These are phyloP conservation scores for Mesaphorura yosii DNA, from an alignment of 1,140 invertebrate genomes.

Conservation along the genomic window DNA sequence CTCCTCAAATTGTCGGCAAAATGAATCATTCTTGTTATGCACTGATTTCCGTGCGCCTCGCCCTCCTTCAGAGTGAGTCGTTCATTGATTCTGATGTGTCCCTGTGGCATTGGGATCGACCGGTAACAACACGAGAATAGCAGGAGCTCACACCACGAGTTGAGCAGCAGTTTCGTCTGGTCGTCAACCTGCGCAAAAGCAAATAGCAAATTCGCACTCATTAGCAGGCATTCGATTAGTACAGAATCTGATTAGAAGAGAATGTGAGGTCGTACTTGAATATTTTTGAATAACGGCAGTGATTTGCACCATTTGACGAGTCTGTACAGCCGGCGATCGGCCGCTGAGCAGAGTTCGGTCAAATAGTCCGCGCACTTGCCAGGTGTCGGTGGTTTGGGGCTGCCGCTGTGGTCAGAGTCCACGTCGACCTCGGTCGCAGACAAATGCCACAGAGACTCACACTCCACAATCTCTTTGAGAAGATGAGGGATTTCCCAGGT, in stretches of 20 bases:
- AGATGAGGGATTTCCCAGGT: conserved; percentile 32
- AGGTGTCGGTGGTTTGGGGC: conserved; percentile 32
- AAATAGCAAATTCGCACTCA: no score
- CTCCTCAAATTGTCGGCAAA: conserved; percentile 83
- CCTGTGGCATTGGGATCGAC: conserved; percentile 37
- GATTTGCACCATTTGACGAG: conserved; percentile 98
- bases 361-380: conserved; percentile 64
- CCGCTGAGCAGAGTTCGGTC: conserved; percentile 79
- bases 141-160: conserved; percentile 92
- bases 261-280: conserved; percentile 52
- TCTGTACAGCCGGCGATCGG: conserved; percentile 89
- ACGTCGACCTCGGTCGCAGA: conserved; percentile 29
- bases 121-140: conserved; percentile 65
- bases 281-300: conserved; percentile 89
- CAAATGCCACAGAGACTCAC: conserved; percentile 29
- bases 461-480: conserved; percentile 33
- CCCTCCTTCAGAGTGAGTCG: conserved; percentile 27
- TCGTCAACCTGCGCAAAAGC: conserved; percentile 67
- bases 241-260: neutral
- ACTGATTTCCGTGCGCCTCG: conserved; percentile 32
- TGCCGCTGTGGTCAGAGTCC: conserved; percentile 36
- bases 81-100: conserved; percentile 30
- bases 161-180: conserved; percentile 89
- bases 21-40: conserved; percentile 82
- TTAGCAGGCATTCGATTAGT: neutral